Evolutionary conservation across 2,888 invertebrate genomes (phyloP), one percentile per base, ranked within the genome.

Genomic region (Drosophila acutilabella): DNA sequence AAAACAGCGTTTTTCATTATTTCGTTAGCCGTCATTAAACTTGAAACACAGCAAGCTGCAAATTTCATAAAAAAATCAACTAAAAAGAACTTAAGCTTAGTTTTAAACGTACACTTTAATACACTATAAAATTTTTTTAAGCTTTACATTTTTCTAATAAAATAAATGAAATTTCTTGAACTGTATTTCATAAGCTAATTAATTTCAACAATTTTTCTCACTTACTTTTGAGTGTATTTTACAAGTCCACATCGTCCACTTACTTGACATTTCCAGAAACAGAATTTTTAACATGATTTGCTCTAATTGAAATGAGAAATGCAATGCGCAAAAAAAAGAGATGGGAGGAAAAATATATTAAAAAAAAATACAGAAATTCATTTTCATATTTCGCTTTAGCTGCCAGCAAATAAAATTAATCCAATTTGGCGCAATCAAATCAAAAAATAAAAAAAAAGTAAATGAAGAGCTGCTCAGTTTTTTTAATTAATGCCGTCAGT

Each of bases 281-380:
- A 64, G 76, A 40, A 38, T 61, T 64, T 74, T 54, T 53, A 48
- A 62, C 67, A 53, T 72, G 73, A 73, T 64, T 74, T 64, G 62
- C 64, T 40, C 75, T 86, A 88, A 83, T 83, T 83, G 84, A 83
- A 83, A 83, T 86, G 81, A 77, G 83, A 80, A 79, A 81, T 74
- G 58, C 41, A 79, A 81, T 74, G 58, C 41, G 52, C 36, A 36
- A 36, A 62, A 68, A 76, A 72, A 71, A 44, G 33, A 33, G 61
- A 70, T 40, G 50, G 14, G 30, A 40, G 52, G 57, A 62, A 62
- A 65, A 65, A 36, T 13, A 36, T 36, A 20, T n/a, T n/a, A 33
- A 33, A 33, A 36, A 36, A 36, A 36, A 13, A 4, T 36, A 36
- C 36, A 36, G 78, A 74, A 87, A 75, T 77, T 68, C 61, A 79